A percentile compares a stretch with the other conserved stretches of the same genome.
Conservation (phyloP, 2,797 vertebrate genomes). For the Hemitrygon akajei region DNA sequence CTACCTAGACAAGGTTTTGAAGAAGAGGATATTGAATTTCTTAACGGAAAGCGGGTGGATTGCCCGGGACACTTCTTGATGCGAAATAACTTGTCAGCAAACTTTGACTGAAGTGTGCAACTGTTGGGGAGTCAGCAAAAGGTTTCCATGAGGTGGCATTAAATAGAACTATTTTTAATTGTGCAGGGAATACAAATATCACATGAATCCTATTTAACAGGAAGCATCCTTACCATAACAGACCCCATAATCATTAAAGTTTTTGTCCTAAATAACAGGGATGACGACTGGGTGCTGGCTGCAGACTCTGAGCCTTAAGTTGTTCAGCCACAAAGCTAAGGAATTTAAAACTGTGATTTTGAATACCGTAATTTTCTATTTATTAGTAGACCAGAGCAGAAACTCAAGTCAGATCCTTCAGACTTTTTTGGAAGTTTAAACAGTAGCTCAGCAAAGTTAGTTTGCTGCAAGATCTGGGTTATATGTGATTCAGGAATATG, state of each 20-base stretch:
- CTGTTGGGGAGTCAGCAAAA: neutral
- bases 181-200: neutral
- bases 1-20: conserved; percentile 92
- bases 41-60: conserved; percentile 98
- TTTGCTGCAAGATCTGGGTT: neutral
- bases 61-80: conserved; percentile 81
- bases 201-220: no score
- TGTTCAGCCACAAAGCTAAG: neutral
- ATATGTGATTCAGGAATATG: neutral
- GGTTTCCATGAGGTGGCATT: conserved; percentile 12
- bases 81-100: neutral
- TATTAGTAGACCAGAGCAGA: neutral
- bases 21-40: conserved; percentile 90
- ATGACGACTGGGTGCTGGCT: neutral
- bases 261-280: neutral
- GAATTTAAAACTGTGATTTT: neutral
- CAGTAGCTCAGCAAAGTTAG: neutral
- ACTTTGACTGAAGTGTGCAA: neutral
- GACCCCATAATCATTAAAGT: neutral
- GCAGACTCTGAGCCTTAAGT: neutral
- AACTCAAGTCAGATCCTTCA: neutral
- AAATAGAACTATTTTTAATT: neutral
- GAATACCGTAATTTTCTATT: neutral
- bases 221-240: neutral
- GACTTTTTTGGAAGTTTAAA: neutral